Evolutionary conservation across 2,888 invertebrate genomes (phyloP), one percentile per base, ranked within the genome.

Genomic region (Brachypalpus laphriformis): DNA sequence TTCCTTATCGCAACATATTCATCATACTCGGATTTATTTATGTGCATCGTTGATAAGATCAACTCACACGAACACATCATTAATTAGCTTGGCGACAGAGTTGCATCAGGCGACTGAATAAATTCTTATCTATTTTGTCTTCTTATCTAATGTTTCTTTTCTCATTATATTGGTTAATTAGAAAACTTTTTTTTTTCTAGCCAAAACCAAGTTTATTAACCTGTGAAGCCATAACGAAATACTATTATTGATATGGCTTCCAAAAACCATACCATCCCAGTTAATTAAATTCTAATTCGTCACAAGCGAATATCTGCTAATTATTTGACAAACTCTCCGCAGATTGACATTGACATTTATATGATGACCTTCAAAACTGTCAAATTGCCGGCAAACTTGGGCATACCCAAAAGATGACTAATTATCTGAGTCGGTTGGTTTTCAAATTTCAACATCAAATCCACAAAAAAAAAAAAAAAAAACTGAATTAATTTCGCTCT

Each of bases 281-380:
- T 31, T 63, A 47, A 47, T 63, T 61, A 45, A 18, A 18, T 28
- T 45, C 61, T 11, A 45, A 45, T 61, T 18, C 14, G 28, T 9
- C 11, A 3, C 8, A 57, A 57, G n/a, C 20, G 1, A 5, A 2
- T 0, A n/a, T 11, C n/a, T 28, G 20, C 31, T 54, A 20, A 54
- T 63, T 14, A 45, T 45, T 16, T 5, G 4, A n/a, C n/a, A 31
- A 45, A 31, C 45, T 5, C 20, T n/a, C 7, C 1, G 7, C 7
- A 3, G 16, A 45, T 47, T 31, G 31, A 18, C 47, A 47, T 63
- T 47, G 63, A 63, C 63, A 31, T 31, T 20, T 45, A 2, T 18
- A 16, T 9, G 18, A 18, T 45, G 31, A n/a, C 45, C 18, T 11
- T 25, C n/a, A n/a, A 31, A 31, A n/a, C 6, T 8, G n/a, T 31